Conservation (phyloP, 1,140 invertebrate species). For the Drosophila cardini region DNA sequence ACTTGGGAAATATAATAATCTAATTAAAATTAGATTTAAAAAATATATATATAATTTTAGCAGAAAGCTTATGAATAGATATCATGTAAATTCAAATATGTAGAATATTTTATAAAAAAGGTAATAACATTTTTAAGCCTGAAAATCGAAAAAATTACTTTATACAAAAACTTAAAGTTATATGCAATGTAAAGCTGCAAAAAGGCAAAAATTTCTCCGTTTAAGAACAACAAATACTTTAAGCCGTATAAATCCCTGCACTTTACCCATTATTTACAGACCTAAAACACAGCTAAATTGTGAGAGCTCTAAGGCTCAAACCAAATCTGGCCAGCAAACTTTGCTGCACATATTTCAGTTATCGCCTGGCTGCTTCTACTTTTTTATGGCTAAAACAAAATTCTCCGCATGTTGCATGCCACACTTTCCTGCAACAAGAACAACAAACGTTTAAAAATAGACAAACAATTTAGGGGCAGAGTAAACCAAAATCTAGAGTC, state of each 20-base stretch:
- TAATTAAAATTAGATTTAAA: too few species aligned
- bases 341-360: background rate
- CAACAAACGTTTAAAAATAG: conserved; percentile 27
- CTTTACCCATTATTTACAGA: background rate
- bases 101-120: too few species aligned
- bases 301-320: background rate
- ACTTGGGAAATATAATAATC: too few species aligned
- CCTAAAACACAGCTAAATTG: background rate
- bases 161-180: too few species aligned
- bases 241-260: background rate
- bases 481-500: conserved; percentile 37
- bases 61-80: too few species aligned
- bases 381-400: conserved; percentile 16
- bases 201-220: too few species aligned
- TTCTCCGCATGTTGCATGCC: conserved; percentile 42
- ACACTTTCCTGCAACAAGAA: conserved; percentile 9
- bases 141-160: too few species aligned
- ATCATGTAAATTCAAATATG: too few species aligned
- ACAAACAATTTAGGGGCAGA: conserved; percentile 39
- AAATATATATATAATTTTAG: too few species aligned
- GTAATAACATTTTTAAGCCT: too few species aligned
- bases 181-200: too few species aligned
- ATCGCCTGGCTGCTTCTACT: conserved; percentile 5
- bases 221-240: too few species aligned
- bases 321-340: background rate